These are phyloP conservation scores for Diorhabda sublineata DNA, from an alignment of 1,140 invertebrate species.

Conservation along the genomic window DNA sequence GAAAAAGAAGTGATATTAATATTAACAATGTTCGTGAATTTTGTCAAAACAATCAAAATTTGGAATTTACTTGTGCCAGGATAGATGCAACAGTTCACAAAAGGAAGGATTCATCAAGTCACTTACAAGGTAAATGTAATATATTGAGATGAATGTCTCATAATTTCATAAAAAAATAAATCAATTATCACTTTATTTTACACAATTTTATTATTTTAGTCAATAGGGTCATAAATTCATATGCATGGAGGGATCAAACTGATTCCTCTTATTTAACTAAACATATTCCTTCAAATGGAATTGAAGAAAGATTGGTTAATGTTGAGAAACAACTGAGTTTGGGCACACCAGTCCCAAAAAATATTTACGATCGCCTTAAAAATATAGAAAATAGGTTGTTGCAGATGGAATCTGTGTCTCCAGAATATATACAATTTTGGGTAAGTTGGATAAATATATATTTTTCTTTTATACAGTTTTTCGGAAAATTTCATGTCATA, in stretches of 20 bases:
- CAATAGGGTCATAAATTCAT: constrained; percentile 55
- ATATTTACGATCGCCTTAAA: constrained; percentile 62
- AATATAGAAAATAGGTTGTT: constrained; percentile 62
- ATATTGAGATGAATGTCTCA: background rate
- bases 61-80: constrained; percentile 58
- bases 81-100: constrained; percentile 61
- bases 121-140: constrained; percentile 58
- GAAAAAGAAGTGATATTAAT: constrained; percentile 63
- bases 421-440: constrained; percentile 65
- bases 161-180: background rate
- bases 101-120: constrained; percentile 63
- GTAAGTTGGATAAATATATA: constrained; percentile 45
- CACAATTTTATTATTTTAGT: constrained; percentile 46
- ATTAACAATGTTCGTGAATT: constrained; percentile 63
- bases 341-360: constrained; percentile 52
- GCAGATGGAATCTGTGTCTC: constrained; percentile 63
- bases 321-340: constrained; percentile 56
- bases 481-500: background rate
- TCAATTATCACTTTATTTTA: background rate
- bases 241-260: constrained; percentile 45
- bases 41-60: constrained; percentile 48
- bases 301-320: constrained; percentile 57
- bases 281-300: constrained; percentile 41
- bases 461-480: background rate
- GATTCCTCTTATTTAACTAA: constrained; percentile 41